Base-by-base conservation (phyloP, 1,140 invertebrate species). In the Apocrypta bakeri region DNA sequence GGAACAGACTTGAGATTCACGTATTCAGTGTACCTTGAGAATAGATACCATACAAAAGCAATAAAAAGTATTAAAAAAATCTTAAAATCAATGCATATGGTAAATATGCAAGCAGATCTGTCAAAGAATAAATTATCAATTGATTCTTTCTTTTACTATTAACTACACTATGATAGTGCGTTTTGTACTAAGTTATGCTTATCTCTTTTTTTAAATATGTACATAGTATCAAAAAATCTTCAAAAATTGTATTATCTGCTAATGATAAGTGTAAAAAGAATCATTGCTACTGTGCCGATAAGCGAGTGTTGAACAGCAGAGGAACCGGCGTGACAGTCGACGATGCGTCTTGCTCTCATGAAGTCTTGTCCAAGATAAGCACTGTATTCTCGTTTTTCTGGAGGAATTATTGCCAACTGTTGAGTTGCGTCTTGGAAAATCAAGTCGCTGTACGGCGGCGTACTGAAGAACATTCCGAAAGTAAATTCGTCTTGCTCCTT, bases 391-490 rank as follows among this genome's bases (percentile, higher is more conserved):
- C 96, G 92, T 86, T 96, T 90, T 1, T 93, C 91, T 31, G 93
- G 91, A 4, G 94, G 93, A 31, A 98, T 93, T 0, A 96, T 91
- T 84, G 94, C 93, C n/a, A 98, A 90, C 85, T 97, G 96, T 37
- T 97, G 95, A 0, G 97, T 96, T 0, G 97, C 96, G 89, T 98
- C 97, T 92, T 98, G 97, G 91, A 98, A 98, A 83, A 98, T 98
- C 0, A 98, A 91, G 92, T 98, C 97, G 69, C 95, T 95, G 88
- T 95, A 97, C 0, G 96, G 96, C 2, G 95, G 93, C 21, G 92
- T 90, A 0, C 97, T 98, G 77, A 94, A 95, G 89, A 98, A 98
- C 97, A 98, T 97, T 84, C 96, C 97, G 88, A 97, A 97, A 87
- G 96, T 97, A 87, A 97, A 98, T 73, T 97, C 96, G 90, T 98